Evolutionary conservation across 2,113 vertebrate species (phyloP).

Genomic region (Irena cyanogastra): DNA sequence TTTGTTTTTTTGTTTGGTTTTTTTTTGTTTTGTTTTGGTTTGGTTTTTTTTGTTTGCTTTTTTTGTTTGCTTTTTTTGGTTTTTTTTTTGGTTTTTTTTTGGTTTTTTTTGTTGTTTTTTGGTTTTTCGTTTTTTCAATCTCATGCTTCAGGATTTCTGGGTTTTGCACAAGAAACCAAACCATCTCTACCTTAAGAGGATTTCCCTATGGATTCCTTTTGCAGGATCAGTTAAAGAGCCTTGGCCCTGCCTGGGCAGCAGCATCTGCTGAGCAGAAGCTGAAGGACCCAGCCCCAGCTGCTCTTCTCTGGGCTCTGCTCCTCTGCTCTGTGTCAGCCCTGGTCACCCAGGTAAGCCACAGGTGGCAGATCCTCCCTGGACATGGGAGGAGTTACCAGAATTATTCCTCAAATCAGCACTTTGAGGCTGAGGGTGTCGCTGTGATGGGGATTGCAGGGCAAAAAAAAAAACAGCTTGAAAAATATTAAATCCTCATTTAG

Average conservation of each 20-base stretch:
- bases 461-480: neutral
- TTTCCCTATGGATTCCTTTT: neutral
- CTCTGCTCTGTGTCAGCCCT: neutral
- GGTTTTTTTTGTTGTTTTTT: too few species aligned
- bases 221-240: neutral
- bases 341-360: neutral
- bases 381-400: neutral
- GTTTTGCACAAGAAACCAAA: neutral
- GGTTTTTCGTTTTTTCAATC: neutral
- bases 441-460: too few species aligned
- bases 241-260: neutral
- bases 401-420: neutral
- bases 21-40: too few species aligned
- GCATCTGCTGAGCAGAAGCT: neutral
- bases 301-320: too few species aligned
- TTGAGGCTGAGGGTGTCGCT: neutral
- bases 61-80: too few species aligned
- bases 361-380: neutral
- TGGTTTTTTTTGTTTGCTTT: too few species aligned
- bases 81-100: too few species aligned
- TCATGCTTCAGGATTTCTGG: neutral
- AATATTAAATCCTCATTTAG: neutral
- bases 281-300: neutral
- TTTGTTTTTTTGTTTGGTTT: too few species aligned
- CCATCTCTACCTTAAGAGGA: neutral